phyloP scores from a whole-genome alignment of 2,888 invertebrate genomes.

The Dendrolimus pini region DNA sequence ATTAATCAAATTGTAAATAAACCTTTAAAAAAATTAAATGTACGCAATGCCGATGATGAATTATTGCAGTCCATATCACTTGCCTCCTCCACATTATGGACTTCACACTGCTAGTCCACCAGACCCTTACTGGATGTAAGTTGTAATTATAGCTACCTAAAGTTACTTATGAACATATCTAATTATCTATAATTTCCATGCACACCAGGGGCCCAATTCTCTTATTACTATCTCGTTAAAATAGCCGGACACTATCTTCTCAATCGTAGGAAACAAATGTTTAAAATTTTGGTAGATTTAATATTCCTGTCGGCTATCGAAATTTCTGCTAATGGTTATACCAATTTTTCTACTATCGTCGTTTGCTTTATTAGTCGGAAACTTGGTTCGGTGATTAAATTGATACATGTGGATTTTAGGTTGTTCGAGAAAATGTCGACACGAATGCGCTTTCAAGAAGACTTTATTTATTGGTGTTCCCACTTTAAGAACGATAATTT shows the following conservation, averaged over 20 bases:
- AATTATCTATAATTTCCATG: background rate
- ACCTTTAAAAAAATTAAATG: constrained; percentile 28
- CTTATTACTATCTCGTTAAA: no score
- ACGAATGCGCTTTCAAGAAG: no score
- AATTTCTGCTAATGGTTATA: no score
- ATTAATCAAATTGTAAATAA: background rate
- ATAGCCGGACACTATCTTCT: background rate
- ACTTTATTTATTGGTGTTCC: no score
- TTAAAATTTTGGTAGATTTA: no score
- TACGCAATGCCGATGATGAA: constrained; percentile 64
- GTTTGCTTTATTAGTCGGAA: no score
- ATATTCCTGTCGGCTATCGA: no score
- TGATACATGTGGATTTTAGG: no score
- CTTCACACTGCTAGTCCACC: constrained; percentile 33
- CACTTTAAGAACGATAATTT: no score
- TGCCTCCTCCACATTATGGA: constrained; percentile 33
- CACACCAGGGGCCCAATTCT: background rate
- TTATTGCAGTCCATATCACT: constrained; percentile 49
- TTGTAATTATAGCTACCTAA: constrained; percentile 16
- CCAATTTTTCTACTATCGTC: no score
- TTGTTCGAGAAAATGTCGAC: no score
- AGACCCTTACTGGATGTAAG: constrained; percentile 68
- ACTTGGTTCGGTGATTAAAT: no score
- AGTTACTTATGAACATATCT: background rate
- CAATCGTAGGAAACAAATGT: background rate